These are phyloP conservation scores for Byasa hedistus DNA, from an alignment of 2,888 invertebrate genomes.

Conservation along the genomic window DNA sequence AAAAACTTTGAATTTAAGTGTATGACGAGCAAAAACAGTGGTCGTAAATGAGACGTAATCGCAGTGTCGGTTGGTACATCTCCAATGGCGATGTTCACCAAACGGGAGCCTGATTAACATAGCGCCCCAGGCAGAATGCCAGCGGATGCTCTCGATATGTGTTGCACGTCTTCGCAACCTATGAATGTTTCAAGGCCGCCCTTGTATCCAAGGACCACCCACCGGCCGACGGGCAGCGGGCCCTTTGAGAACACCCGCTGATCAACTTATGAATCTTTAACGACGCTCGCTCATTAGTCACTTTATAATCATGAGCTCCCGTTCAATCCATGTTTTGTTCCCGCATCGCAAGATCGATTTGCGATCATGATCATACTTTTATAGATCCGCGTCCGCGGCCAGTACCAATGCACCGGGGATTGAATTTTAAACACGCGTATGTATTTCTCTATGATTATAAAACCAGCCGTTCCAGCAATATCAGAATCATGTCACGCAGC, in stretches of 20 bases:
- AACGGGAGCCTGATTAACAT: constrained; percentile 65
- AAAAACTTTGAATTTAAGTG: neutral
- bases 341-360: constrained; percentile 8
- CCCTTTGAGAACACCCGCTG: constrained; percentile 31
- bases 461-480: neutral
- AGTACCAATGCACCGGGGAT: neutral
- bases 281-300: constrained; percentile 24
- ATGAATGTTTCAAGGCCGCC: constrained; percentile 41
- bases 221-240: constrained; percentile 18
- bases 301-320: constrained; percentile 25
- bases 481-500: neutral
- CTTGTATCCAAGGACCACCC: constrained; percentile 33
- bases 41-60: constrained; percentile 7
- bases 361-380: constrained; percentile 25
- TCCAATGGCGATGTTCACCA: constrained; percentile 58
- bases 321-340: constrained; percentile 17
- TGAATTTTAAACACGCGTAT: constrained; percentile 17
- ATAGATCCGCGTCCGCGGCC: constrained; percentile 23
- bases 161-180: constrained; percentile 41
- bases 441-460: neutral
- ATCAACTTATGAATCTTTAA: constrained; percentile 28
- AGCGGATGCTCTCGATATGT: constrained; percentile 50
- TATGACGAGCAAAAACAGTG: neutral
- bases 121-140: constrained; percentile 64
- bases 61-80: constrained; percentile 33